Conservation (phyloP, 2,797 vertebrate species). For the Helarctos malayanus region DNA sequence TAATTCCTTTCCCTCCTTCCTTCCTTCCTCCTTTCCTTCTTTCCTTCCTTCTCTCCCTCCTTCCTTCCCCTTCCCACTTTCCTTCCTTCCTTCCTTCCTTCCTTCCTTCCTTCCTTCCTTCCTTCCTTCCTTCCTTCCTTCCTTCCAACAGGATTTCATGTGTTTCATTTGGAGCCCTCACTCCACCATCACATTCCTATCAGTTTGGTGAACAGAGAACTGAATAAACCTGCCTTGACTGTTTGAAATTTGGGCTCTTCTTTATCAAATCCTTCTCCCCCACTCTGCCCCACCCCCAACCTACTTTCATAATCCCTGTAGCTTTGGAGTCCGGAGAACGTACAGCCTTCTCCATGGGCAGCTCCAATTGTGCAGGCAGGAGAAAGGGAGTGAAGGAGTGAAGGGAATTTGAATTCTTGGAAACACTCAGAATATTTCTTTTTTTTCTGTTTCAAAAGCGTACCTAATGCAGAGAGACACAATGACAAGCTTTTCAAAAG, state of each 20-base stretch:
- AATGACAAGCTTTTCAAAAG: slow-evolving; percentile 57
- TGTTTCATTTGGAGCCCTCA: not conserved
- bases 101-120: no score
- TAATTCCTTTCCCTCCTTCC: not conserved
- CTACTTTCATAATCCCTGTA: slow-evolving; percentile 28
- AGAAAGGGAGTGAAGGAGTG: slow-evolving; percentile 16
- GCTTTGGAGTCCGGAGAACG: not conserved
- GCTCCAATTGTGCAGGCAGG: slow-evolving; percentile 1
- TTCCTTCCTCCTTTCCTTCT: not conserved
- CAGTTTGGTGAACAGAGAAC: not conserved
- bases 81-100: not conserved
- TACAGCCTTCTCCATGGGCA: not conserved
- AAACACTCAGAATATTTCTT: slow-evolving; percentile 46
- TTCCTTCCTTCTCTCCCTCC: no score
- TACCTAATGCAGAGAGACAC: slow-evolving; percentile 49
- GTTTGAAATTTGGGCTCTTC: slow-evolving; percentile 31
- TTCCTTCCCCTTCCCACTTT: no score
- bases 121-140: not conserved
- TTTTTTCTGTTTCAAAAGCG: not conserved
- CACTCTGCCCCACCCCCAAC: not conserved
- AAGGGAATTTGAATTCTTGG: slow-evolving; percentile 70
- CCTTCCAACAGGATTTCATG: not conserved
- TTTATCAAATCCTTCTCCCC: not conserved
- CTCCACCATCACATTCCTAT: not conserved
- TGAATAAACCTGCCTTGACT: not conserved